Conservation (phyloP, 92 coral and sea anemone species). For the Diadumene lineata region DNA sequence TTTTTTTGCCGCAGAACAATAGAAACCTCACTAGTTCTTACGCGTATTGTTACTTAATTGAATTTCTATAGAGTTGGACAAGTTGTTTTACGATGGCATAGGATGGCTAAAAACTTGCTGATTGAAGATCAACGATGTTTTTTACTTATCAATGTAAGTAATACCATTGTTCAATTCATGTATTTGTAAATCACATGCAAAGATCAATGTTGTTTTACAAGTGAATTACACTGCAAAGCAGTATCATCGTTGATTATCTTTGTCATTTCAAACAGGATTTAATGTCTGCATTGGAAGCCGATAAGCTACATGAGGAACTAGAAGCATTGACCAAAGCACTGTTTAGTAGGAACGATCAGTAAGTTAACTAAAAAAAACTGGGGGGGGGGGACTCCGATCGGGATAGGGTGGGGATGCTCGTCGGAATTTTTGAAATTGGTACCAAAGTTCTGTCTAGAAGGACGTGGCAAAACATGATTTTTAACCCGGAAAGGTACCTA, state of each 20-base stretch:
- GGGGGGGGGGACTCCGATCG: not conserved
- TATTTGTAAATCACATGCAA: too few species aligned
- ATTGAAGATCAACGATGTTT: conserved; percentile 62
- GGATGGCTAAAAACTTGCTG: conserved; percentile 65
- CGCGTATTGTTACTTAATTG: not conserved
- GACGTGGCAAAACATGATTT: too few species aligned
- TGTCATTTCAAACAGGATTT: conserved; percentile 48
- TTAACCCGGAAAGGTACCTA: too few species aligned
- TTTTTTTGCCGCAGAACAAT: too few species aligned
- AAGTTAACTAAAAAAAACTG: not conserved
- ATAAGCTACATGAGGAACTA: conserved; percentile 62
- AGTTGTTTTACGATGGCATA: conserved; percentile 71
- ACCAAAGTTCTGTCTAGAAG: too few species aligned
- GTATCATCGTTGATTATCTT: too few species aligned
- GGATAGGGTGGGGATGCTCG: too few species aligned
- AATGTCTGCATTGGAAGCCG: conserved; percentile 53
- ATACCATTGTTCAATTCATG: too few species aligned
- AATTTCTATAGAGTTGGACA: conserved; percentile 63
- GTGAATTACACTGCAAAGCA: too few species aligned
- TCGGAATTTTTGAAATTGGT: too few species aligned
- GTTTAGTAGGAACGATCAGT: conserved; percentile 26
- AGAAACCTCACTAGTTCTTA: too few species aligned
- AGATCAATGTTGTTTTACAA: too few species aligned
- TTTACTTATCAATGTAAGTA: conserved; percentile 20
- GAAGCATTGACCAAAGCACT: conserved; percentile 57